Base-by-base conservation (phyloP, 2,113 vertebrate genomes). In the Lagenorhynchus albirostris region DNA sequence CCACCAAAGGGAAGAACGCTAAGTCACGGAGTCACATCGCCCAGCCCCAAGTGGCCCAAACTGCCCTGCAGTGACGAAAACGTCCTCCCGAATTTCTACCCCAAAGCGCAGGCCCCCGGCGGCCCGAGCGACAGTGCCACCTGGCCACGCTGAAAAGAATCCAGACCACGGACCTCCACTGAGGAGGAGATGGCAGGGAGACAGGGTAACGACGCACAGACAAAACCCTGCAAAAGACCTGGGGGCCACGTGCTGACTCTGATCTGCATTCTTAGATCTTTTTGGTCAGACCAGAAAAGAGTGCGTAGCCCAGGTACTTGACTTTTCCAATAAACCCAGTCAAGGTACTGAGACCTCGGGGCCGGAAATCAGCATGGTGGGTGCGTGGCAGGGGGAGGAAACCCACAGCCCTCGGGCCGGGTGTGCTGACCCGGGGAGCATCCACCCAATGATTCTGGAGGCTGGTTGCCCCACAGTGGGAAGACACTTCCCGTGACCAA, bases 391-490 rank as follows among this genome's bases (percentile, higher is more conserved):
- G 7, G 29, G 12, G n/a, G 18, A 50, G 4, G 12, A 29, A 14
- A 8, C 0, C 1, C 0, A 1, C 15, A 7, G 62, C 9, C 1
- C n/a, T 23, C 9, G 0, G 11, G 74, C 0, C 8, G 3, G 33
- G 8, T 0, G 5, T 3, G 25, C 65, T 9, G 47, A 29, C 62
- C 83, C 0, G 2, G 47, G 31, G 74, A 7, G 20, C n/a, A 65
- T 0, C 5, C 31, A 2, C 62, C 2, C 44, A 0, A 0, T 0
- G 1, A 23, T 8, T 10, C 33, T 67, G 58, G 26, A 41, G 31
- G 1, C 2, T 0, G 12, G 15, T 0, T 6, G 79, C 71, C 11
- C 18, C 1, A 8, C 21, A 6, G 6, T 0, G 0, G 1, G 21
- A 11, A 31, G 0, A 21, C 0, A 1, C 83, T 1, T 6, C 15